Base-by-base conservation (phyloP, 2,888 invertebrate genomes). In the Harpalus rufipes region DNA sequence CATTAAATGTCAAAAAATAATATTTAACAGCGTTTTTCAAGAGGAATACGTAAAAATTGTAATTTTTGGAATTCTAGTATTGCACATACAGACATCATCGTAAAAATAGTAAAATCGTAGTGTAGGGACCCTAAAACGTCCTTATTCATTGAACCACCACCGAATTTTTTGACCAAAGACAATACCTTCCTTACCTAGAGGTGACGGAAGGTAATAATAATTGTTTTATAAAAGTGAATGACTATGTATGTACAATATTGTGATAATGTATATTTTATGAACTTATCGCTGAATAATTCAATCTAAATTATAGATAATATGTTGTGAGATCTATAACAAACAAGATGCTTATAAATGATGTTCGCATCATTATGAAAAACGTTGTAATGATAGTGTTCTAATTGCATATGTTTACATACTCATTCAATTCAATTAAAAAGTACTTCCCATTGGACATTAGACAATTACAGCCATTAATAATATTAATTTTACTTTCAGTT, bases 401-500 rank as follows among this genome's bases (percentile, higher is more conserved):
- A 74, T 74, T 74, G 72, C 72, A 74, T 74, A 74, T 74, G 72
- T 74, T 74, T 74, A 74, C 44, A 14, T 18, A 41, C 72, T 18
- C 72, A 72, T 72, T 72, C 39, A 68, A 39, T 41, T 68, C 72
- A 74, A 74, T 74, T 74, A 74, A 74, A 44, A 41, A 41, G 7
- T 18, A 44, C 51, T 74, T 74, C 72, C 72, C 72, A 74, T 74
- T 74, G 51, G n/a, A 63, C 59, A 63, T 63, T 63, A 25, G 25
- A 44, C 72, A 74, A 74, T 74, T 74, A 74, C 7, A 16, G 51
- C 51, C 18, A 44, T 44, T 74, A 74, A 74, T 74, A 74, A 74
- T 44, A 74, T 74, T 74, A 74, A 68, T 74, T 74, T 74, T 44
- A 74, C 72, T 74, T 74, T 74, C 72, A 74, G 41, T 74, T 74